Evolutionary conservation across 2,888 invertebrate species (phyloP).

Genomic region (Mythimna pallens): DNA sequence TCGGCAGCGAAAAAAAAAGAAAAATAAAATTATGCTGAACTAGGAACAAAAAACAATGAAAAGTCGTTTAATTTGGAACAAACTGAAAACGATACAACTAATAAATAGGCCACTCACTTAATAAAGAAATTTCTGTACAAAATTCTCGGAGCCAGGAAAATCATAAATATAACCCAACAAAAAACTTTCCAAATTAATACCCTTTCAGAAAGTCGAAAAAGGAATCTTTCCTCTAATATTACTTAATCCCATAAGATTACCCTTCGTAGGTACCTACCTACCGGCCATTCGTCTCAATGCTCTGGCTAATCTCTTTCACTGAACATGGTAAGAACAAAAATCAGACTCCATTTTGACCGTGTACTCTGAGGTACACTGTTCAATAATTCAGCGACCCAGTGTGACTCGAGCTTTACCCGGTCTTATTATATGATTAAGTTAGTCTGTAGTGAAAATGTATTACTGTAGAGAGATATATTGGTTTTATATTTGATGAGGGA

Average conservation of each 20-base stretch:
- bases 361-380: slow-evolving; percentile 48
- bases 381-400: slow-evolving; percentile 66
- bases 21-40: not conserved
- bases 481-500: slow-evolving; percentile 48
- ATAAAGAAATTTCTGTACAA: slow-evolving; percentile 1
- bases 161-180: slow-evolving; percentile 10
- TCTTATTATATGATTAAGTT: slow-evolving; percentile 58
- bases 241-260: slow-evolving; percentile 52
- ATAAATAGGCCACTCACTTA: not conserved
- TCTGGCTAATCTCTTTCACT: slow-evolving; percentile 56
- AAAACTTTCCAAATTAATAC: slow-evolving; percentile 40
- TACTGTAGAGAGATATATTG: slow-evolving; percentile 47
- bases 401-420: slow-evolving; percentile 43
- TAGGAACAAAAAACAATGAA: not conserved
- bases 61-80: not conserved
- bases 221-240: slow-evolving; percentile 48
- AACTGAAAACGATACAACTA: not conserved
- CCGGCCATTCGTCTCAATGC: slow-evolving; percentile 53
- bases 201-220: slow-evolving; percentile 35
- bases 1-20: too few species aligned
- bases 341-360: slow-evolving; percentile 62
- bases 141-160: not conserved
- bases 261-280: slow-evolving; percentile 38
- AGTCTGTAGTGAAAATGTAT: slow-evolving; percentile 39
- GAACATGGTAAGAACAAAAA: slow-evolving; percentile 65